Percentiles rank a stretch among this genome's conserved stretches.
These are phyloP conservation scores for Augiades crinisus DNA, from an alignment of 2,888 invertebrate species.

Conservation along the genomic window DNA sequence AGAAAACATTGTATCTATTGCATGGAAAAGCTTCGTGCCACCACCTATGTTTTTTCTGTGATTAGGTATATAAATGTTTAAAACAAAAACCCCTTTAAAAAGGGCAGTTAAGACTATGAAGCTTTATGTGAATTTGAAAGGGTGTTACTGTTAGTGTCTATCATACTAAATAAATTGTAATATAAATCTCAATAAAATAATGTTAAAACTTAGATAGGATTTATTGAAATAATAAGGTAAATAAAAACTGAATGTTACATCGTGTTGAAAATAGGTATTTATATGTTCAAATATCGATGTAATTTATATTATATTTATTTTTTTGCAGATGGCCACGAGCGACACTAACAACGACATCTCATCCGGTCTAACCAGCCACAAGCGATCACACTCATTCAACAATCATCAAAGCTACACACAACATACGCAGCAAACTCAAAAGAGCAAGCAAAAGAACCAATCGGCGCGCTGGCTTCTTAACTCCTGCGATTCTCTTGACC, in stretches of 20 bases:
- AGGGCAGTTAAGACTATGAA: slow-evolving; percentile 24
- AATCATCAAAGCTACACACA: slow-evolving; percentile 86
- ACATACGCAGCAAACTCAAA: slow-evolving; percentile 81
- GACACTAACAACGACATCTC: slow-evolving; percentile 78
- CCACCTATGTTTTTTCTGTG: slow-evolving; percentile 34
- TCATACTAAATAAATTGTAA: not conserved
- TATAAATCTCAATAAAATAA: not conserved
- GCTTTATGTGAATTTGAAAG: slow-evolving; percentile 1
- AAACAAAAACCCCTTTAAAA: slow-evolving; percentile 29
- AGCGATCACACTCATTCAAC: slow-evolving; percentile 86
- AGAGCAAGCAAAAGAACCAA: slow-evolving; percentile 83
- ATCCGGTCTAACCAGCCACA: slow-evolving; percentile 82
- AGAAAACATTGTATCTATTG: slow-evolving; percentile 45
- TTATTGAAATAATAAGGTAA: not conserved
- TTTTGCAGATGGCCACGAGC: slow-evolving; percentile 84
- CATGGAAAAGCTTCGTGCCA: slow-evolving; percentile 67
- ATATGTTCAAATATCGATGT: no score
- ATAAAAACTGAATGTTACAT: no score
- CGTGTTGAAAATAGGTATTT: not conserved
- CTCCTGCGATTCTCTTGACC: slow-evolving; percentile 76
- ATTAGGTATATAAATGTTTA: slow-evolving; percentile 35
- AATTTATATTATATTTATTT: no score
- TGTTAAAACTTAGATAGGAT: no score
- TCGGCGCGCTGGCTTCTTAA: slow-evolving; percentile 75
- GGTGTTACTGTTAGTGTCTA: not conserved